These are phyloP conservation scores for Brenthis hecate DNA, from an alignment of 2,888 invertebrate genomes.

Conservation along the genomic window DNA sequence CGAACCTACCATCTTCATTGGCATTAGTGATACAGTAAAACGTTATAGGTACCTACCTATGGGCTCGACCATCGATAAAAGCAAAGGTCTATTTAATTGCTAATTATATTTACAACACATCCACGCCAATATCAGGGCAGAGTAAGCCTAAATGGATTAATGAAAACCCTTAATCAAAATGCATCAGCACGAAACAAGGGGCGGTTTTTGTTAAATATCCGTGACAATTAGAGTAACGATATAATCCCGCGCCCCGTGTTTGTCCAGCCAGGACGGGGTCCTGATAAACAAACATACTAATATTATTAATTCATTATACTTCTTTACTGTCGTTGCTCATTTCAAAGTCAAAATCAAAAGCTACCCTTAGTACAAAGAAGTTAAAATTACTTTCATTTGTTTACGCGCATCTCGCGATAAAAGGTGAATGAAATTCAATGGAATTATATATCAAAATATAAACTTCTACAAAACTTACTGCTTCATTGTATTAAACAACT, in stretches of 20 bases:
- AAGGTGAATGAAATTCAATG: neutral
- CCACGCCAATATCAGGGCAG: neutral
- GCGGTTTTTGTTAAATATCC: constrained; percentile 62
- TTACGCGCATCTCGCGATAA: neutral
- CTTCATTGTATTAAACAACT: too few relatives aligned
- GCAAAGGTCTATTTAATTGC: too few relatives aligned
- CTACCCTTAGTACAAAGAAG: neutral
- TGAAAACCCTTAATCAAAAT: constrained; percentile 63
- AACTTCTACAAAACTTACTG: too few relatives aligned
- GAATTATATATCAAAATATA: too few relatives aligned
- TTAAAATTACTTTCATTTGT: too few relatives aligned
- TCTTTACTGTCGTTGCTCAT: constrained; percentile 6
- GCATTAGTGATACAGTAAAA: too few relatives aligned
- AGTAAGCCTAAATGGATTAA: constrained; percentile 46
- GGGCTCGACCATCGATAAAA: too few relatives aligned
- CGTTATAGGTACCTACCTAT: too few relatives aligned
- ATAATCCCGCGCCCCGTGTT: constrained; percentile 69
- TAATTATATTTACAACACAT: constrained; percentile 9
- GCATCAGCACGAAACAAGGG: constrained; percentile 69
- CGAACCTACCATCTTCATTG: too few relatives aligned
- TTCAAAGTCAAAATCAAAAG: constrained; percentile 14
- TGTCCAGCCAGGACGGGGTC: constrained; percentile 45
- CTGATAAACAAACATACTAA: constrained; percentile 36
- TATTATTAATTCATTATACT: constrained; percentile 26
- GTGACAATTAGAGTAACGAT: constrained; percentile 75